Percentiles rank a stretch among this genome's conserved stretches.
Conservation (phyloP, 2,113 vertebrate species). For the Coptodon bakossiorum region DNA sequence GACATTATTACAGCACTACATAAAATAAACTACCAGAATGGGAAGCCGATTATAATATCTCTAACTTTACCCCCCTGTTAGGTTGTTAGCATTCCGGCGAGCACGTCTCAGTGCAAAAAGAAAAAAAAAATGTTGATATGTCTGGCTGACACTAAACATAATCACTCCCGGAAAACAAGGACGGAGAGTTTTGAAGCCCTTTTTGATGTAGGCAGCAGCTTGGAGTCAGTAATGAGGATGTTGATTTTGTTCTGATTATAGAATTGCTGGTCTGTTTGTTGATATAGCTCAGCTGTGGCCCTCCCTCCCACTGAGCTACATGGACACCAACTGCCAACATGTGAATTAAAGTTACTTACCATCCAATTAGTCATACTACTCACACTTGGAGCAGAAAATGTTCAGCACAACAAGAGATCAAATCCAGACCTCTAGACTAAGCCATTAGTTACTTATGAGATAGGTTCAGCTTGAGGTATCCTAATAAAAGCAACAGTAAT, state of each 20-base stretch:
- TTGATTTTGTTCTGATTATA: constrained; percentile 65
- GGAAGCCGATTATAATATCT: constrained; percentile 18
- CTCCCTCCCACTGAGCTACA: constrained; percentile 50
- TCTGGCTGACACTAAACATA: constrained; percentile 43
- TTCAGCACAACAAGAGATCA: constrained; percentile 38
- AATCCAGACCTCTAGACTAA: not conserved
- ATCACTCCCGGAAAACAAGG: constrained; percentile 47
- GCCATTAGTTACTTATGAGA: not conserved
- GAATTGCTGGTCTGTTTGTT: constrained; percentile 55
- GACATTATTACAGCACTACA: not conserved
- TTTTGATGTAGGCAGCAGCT: constrained; percentile 50
- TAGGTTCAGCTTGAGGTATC: not conserved
- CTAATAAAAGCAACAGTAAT: not conserved
- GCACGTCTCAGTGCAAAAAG: not conserved
- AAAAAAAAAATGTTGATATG: constrained; percentile 15
- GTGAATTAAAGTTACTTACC: constrained; percentile 60
- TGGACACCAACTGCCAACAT: constrained; percentile 60
- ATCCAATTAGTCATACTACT: constrained; percentile 60
- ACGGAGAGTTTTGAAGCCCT: constrained; percentile 29
- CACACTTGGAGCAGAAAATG: constrained; percentile 21
- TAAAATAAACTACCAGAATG: not conserved
- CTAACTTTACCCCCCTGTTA: not conserved
- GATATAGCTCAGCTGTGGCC: constrained; percentile 50
- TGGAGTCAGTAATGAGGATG: constrained; percentile 65
- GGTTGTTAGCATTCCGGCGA: constrained; percentile 33